Percentiles rank a stretch among this genome's conserved stretches.
These are phyloP conservation scores for Cyanoderma ruficeps DNA, from an alignment of 2,113 vertebrate genomes.

Conservation along the genomic window DNA sequence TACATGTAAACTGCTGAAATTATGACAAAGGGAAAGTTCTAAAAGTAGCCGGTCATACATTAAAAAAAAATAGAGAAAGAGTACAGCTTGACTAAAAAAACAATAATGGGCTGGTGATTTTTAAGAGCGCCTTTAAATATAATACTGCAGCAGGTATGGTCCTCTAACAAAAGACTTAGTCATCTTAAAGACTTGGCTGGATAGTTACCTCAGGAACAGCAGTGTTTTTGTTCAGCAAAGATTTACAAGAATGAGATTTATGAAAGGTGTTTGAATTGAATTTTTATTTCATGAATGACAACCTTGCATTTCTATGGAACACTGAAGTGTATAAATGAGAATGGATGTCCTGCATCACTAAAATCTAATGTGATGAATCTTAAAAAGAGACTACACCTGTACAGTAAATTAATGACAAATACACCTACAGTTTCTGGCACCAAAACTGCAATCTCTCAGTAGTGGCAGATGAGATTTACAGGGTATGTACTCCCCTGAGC, in stretches of 20 bases:
- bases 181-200: not conserved
- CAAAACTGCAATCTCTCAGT: not conserved
- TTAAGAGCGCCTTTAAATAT: not conserved
- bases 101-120: not conserved
- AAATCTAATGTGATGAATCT: not conserved
- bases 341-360: not conserved
- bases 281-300: constrained; percentile 6
- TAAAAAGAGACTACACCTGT: not conserved
- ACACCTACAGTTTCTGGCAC: not conserved
- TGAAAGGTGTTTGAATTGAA: not conserved
- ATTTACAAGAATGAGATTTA: not conserved
- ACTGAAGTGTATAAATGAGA: not conserved
- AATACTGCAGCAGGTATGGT: not conserved
- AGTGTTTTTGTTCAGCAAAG: not conserved
- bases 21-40: not conserved
- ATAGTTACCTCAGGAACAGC: not conserved
- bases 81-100: not conserved
- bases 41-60: not conserved
- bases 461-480: not conserved
- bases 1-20: not conserved
- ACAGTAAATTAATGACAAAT: not conserved
- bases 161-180: not conserved
- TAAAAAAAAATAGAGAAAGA: not conserved
- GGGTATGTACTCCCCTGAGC: not conserved
- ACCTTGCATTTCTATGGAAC: not conserved